Evolutionary conservation across 2,888 invertebrate genomes (phyloP).

Genomic region (Ernsta delagoae): DNA sequence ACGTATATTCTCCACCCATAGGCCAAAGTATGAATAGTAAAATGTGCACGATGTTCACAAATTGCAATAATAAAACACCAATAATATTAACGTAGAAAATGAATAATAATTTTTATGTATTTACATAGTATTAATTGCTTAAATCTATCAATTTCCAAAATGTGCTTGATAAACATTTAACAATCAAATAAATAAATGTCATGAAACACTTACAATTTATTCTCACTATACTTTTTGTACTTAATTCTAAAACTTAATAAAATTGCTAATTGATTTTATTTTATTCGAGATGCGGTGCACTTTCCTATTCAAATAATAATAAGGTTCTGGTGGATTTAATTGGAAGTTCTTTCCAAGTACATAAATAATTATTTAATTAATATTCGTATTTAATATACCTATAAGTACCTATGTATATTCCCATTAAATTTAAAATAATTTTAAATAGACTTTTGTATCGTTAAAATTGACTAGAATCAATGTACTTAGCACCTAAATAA

Average conservation of each 20-base stretch:
- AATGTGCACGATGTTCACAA: conserved; percentile 3
- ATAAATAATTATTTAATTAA: background rate
- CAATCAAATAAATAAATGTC: conserved; percentile 37
- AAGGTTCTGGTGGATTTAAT: background rate
- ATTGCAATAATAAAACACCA: conserved; percentile 3
- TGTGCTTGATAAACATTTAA: conserved; percentile 49
- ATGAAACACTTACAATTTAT: conserved; percentile 50
- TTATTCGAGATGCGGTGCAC: background rate
- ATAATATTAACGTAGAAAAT: background rate
- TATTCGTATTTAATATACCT: conserved; percentile 1
- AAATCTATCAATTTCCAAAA: conserved; percentile 56
- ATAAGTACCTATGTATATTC: background rate
- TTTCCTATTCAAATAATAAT: conserved; percentile 2
- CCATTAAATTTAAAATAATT: background rate
- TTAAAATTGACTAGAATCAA: conserved; percentile 74
- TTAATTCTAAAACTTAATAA: conserved; percentile 24
- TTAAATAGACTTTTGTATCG: background rate
- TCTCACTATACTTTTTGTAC: conserved; percentile 53
- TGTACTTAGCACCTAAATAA: conserved; percentile 59
- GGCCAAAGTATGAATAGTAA: conserved; percentile 24
- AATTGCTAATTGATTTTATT: background rate
- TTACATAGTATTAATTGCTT: background rate
- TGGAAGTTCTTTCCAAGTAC: background rate
- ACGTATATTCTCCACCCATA: background rate
- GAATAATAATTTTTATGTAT: background rate